Conservation (phyloP, 2,797 vertebrate species). For the Okamejei kenojei region DNA sequence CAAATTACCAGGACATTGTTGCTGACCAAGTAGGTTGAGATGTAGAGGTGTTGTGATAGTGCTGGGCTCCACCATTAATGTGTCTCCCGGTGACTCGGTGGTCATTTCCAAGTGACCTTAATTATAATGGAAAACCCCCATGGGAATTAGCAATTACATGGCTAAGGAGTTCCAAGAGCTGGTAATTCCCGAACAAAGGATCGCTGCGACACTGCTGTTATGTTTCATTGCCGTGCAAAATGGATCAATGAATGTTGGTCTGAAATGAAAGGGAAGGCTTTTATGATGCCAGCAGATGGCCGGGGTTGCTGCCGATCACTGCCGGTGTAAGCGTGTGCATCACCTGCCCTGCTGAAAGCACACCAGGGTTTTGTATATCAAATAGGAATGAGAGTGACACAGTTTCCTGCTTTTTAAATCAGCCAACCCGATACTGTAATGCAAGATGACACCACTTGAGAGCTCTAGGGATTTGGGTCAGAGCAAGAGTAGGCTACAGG, state of each 20-base stretch:
- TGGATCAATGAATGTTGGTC: not conserved
- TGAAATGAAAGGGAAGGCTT: conserved; percentile 16
- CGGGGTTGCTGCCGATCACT: not conserved
- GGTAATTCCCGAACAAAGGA: not conserved
- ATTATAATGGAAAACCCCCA: not conserved
- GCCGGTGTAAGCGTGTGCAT: not conserved
- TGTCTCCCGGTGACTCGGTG: not conserved
- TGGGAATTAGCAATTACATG: not conserved
- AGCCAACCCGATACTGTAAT: not conserved
- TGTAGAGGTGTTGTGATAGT: not conserved
- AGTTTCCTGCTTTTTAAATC: not conserved
- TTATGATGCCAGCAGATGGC: not conserved
- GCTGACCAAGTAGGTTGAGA: not conserved
- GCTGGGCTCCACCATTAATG: not conserved
- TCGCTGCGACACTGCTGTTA: not conserved
- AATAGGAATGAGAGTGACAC: not conserved
- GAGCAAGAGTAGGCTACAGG: not conserved
- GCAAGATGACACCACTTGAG: not conserved
- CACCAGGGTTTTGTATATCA: not conserved
- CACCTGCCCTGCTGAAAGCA: not conserved
- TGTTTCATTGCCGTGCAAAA: conserved; percentile 10
- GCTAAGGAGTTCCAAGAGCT: not conserved
- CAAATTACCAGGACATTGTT: not conserved
- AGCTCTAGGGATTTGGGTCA: not conserved
- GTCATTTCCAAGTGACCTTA: not conserved